Evolutionary conservation across 2,797 vertebrate species (phyloP).

Genomic region (Semaprochilodus insignis): DNA sequence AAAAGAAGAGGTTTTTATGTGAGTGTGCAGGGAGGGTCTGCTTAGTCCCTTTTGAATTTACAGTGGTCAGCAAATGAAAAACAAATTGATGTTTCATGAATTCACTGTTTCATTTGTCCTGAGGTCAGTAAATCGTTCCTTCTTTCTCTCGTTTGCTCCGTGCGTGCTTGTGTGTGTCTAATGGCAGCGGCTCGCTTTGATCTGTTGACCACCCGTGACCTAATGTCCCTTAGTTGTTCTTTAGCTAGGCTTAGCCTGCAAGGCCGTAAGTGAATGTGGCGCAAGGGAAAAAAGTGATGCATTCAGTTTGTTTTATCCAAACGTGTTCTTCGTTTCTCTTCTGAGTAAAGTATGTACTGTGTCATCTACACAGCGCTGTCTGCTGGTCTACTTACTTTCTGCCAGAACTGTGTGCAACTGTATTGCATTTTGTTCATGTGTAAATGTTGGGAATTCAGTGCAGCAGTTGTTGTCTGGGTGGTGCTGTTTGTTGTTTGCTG

Average conservation of each 20-base stretch:
- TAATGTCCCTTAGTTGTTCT: conserved; percentile 45
- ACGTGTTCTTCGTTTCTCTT: background rate
- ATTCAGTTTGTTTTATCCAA: background rate
- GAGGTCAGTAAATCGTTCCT: background rate
- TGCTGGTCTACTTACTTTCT: background rate
- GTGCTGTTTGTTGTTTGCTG: background rate
- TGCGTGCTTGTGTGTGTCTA: conserved; percentile 3
- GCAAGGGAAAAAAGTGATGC: background rate
- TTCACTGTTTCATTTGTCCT: background rate
- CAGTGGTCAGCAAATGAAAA: background rate
- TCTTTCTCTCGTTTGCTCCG: background rate
- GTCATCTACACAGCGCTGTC: background rate
- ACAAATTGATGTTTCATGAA: background rate
- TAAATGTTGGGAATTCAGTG: background rate
- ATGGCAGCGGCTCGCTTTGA: conserved; percentile 5
- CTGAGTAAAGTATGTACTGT: too few relatives aligned
- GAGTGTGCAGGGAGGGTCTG: background rate
- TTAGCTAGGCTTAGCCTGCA: background rate
- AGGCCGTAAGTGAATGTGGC: background rate
- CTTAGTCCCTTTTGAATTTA: background rate
- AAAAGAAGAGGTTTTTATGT: too few relatives aligned
- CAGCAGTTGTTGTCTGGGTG: background rate
- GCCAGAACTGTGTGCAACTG: too few relatives aligned
- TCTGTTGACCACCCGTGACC: conserved; percentile 14
- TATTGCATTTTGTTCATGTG: background rate